A percentile compares a stretch with the other conserved stretches of the same genome.
These are phyloP conservation scores for Prionailurus bengalensis DNA, from an alignment of 2,113 vertebrate genomes.

Conservation along the genomic window DNA sequence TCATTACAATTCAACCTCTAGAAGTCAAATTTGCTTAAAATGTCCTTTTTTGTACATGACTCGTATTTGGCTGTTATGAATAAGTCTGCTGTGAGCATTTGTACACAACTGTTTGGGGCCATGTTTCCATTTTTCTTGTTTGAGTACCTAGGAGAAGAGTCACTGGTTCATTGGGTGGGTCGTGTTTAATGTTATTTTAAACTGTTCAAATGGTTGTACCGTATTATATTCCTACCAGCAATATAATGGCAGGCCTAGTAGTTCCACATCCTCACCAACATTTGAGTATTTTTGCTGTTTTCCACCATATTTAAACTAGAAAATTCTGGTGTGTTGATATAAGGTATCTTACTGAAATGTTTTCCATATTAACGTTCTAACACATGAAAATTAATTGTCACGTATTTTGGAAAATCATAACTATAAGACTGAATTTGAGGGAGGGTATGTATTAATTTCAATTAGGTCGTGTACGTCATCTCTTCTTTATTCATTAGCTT, in stretches of 20 bases:
- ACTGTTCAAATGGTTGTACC: not conserved
- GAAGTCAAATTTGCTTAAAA: not conserved
- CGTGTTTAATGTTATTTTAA: not conserved
- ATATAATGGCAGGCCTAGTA: not conserved
- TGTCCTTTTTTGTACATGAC: not conserved
- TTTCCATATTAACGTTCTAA: conserved; percentile 31
- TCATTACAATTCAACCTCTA: conserved; percentile 5
- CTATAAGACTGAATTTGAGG: not conserved
- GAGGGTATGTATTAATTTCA: not conserved
- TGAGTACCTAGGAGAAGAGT: not conserved
- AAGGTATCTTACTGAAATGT: conserved; percentile 8
- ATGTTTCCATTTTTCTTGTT: not conserved
- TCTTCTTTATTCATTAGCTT: not conserved
- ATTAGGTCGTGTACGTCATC: not conserved
- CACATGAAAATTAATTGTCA: not conserved
- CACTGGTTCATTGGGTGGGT: not conserved
- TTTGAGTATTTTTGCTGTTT: conserved; percentile 3
- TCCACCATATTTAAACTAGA: conserved; percentile 1
- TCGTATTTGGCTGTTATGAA: not conserved
- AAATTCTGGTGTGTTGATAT: not conserved
- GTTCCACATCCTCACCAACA: not conserved
- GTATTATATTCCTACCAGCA: not conserved
- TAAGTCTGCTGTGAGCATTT: not conserved
- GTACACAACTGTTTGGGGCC: not conserved
- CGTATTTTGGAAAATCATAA: not conserved